Conservation (phyloP, 1,140 invertebrate species). For the Probaryconus sp. region DNA sequence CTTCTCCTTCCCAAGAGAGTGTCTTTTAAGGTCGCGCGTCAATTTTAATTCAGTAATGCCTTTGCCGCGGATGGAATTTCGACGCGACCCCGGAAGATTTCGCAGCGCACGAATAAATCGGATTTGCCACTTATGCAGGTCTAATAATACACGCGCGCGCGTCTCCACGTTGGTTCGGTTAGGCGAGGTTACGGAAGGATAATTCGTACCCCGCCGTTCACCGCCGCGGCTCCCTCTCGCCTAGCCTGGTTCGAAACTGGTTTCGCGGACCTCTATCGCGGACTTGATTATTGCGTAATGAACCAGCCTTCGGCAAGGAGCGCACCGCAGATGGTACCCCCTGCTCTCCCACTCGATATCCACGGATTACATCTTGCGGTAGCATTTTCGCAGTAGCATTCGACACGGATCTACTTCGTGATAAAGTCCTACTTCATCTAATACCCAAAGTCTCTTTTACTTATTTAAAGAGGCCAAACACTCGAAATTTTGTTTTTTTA, state of each 20-base stretch:
- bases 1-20: no score
- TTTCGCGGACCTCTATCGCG: constrained; percentile 64
- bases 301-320: constrained; percentile 53
- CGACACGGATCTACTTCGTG: constrained; percentile 52
- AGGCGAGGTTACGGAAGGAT: constrained; percentile 64
- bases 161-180: constrained; percentile 40
- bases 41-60: constrained; percentile 26
- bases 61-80: constrained; percentile 11
- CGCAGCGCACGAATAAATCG: constrained; percentile 23
- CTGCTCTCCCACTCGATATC: constrained; percentile 4
- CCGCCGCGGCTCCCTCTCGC: constrained; percentile 50
- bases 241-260: constrained; percentile 69
- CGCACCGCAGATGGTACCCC: constrained; percentile 48
- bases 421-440: constrained; percentile 40
- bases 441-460: constrained; percentile 4
- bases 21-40: constrained; percentile 12
- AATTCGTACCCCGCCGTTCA: constrained; percentile 34
- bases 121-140: constrained; percentile 47
- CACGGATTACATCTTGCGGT: constrained; percentile 46
- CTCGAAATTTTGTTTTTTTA: no score
- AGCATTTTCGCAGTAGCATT: constrained; percentile 58
- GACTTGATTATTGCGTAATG: constrained; percentile 63
- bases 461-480: no score
- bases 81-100: constrained; percentile 44
- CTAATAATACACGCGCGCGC: constrained; percentile 52